Percentiles rank a stretch among this genome's conserved stretches.
These are phyloP conservation scores for Myripristis murdjan DNA, from an alignment of 2,797 vertebrate genomes.

Conservation along the genomic window DNA sequence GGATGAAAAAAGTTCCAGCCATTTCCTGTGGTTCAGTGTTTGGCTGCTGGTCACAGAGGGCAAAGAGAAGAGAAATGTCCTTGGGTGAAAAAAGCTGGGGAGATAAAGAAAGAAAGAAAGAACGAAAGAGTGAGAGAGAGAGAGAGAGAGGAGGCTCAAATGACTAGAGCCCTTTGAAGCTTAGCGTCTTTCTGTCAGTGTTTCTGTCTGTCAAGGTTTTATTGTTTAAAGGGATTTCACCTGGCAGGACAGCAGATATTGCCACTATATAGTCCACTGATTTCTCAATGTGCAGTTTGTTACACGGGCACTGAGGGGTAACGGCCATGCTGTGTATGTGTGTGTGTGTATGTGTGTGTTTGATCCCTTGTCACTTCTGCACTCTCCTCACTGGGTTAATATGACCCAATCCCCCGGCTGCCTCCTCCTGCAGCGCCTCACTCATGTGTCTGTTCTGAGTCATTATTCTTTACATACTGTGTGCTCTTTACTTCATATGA, in stretches of 20 bases:
- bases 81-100: conserved; percentile 5
- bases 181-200: background rate
- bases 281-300: conserved; percentile 15
- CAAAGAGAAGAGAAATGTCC: conserved; percentile 20
- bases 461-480: conserved; percentile 26
- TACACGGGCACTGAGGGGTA: conserved; percentile 5
- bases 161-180: no score
- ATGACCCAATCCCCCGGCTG: conserved; percentile 9
- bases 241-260: conserved; percentile 7
- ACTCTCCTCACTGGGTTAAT: conserved; percentile 14
- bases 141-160: background rate
- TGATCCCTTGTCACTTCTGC: conserved; percentile 6
- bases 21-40: no score
- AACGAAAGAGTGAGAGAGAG: conserved; percentile 1
- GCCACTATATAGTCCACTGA: conserved; percentile 42
- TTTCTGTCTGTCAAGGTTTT: background rate
- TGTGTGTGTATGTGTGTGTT: conserved; percentile 20
- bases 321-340: background rate
- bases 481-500: conserved; percentile 22
- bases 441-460: conserved; percentile 34
- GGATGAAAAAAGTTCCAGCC: no score
- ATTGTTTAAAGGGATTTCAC: background rate
- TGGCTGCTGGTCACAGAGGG: no score
- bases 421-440: conserved; percentile 22
- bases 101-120: background rate